Evolutionary conservation across 1,140 invertebrate genomes (phyloP).

Genomic region (Cotesia glomerata): DNA sequence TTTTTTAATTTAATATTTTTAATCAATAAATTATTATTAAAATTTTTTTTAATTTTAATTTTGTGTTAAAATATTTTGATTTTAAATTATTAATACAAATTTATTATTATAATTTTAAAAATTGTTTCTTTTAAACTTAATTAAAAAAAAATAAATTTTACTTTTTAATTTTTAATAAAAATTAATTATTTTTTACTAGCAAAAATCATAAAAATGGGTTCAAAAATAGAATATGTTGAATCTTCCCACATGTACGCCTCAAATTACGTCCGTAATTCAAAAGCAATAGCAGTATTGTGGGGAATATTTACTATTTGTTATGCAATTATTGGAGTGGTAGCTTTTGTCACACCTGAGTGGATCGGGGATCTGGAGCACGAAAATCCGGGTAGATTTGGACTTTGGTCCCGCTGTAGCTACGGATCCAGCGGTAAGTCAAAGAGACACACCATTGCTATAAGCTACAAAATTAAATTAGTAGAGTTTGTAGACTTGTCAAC

Average conservation of each 20-base stretch:
- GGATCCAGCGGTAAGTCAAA: conserved; percentile 49
- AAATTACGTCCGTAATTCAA: conserved; percentile 93
- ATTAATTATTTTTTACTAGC: background rate
- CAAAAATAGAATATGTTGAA: conserved; percentile 89
- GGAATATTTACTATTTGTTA: conserved; percentile 96
- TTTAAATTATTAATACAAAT: too few species aligned
- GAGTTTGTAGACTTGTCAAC: too few species aligned
- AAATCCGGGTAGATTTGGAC: conserved; percentile 87
- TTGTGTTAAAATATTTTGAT: too few species aligned
- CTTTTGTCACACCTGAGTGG: conserved; percentile 96
- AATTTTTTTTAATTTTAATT: too few species aligned
- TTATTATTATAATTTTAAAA: too few species aligned
- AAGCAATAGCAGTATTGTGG: conserved; percentile 96
- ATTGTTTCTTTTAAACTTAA: too few species aligned
- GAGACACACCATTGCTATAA: too few species aligned
- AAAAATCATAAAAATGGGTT: conserved; percentile 72
- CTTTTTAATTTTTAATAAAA: background rate
- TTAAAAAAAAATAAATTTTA: background rate
- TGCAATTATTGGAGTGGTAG: conserved; percentile 92
- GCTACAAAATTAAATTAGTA: too few species aligned
- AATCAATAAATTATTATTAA: too few species aligned
- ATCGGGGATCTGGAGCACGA: conserved; percentile 82
- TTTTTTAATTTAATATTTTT: too few species aligned
- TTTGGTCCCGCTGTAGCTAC: conserved; percentile 84
- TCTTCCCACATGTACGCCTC: conserved; percentile 87